These are phyloP conservation scores for Acleris sparsana DNA, from an alignment of 2,888 invertebrate genomes.

Conservation along the genomic window DNA sequence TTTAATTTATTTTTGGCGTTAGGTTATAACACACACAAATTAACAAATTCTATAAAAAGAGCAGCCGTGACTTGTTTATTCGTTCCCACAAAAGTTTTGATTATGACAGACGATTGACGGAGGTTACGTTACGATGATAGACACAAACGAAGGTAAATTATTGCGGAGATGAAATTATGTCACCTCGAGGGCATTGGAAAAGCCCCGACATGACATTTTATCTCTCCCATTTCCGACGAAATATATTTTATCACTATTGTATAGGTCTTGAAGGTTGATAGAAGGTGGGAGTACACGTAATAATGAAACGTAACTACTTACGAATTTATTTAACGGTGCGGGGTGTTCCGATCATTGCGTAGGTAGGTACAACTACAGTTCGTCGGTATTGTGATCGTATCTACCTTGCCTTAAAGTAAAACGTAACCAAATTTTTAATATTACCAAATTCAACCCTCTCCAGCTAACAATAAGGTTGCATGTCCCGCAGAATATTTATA, in stretches of 20 bases:
- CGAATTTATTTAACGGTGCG: constrained; percentile 5
- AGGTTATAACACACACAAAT: too few relatives aligned
- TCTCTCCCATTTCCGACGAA: constrained; percentile 5
- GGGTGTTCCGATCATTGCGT: neutral
- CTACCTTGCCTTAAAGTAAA: neutral
- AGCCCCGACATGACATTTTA: constrained; percentile 21
- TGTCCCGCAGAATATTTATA: too few relatives aligned
- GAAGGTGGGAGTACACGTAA: too few relatives aligned
- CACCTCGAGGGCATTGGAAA: constrained; percentile 18
- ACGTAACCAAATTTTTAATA: too few relatives aligned
- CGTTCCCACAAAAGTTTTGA: constrained; percentile 15
- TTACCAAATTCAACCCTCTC: too few relatives aligned
- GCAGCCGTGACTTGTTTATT: constrained; percentile 10
- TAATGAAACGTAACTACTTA: constrained; percentile 3
- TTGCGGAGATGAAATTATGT: constrained; percentile 22
- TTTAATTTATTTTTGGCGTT: neutral
- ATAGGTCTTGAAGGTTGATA: constrained; percentile 8
- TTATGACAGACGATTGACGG: constrained; percentile 29
- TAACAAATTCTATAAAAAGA: neutral
- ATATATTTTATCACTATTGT: constrained; percentile 14
- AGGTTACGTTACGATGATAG: constrained; percentile 30
- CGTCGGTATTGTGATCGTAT: neutral
- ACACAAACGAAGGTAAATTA: constrained; percentile 24
- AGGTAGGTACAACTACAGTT: neutral
- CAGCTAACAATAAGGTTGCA: too few relatives aligned